Conservation (phyloP, 2,797 vertebrate genomes). For the Acropternis orthonyx region DNA sequence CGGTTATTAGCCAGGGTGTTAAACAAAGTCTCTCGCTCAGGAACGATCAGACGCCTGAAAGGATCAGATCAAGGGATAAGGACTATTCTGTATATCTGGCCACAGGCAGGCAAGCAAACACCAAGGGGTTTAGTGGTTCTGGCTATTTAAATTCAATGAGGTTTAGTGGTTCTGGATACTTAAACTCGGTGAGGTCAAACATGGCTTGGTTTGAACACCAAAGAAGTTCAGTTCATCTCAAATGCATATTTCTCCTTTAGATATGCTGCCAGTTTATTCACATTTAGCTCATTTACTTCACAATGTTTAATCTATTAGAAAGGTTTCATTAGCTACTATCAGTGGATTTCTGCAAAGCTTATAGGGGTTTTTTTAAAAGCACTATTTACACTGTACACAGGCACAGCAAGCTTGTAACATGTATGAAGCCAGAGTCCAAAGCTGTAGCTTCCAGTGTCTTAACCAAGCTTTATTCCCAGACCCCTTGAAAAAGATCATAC, state of each 20-base stretch:
- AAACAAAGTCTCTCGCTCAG: constrained; percentile 90
- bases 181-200: not conserved
- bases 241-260: not conserved
- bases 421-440: not conserved
- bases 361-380: not conserved
- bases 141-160: not conserved
- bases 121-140: not conserved
- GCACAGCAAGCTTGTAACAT: not conserved
- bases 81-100: not conserved
- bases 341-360: not conserved
- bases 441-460: not conserved
- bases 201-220: not conserved
- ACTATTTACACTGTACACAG: not conserved
- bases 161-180: not conserved
- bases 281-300: not conserved
- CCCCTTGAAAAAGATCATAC: not conserved
- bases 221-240: not conserved
- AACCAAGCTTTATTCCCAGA: not conserved
- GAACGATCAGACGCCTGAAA: constrained; percentile 87
- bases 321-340: not conserved
- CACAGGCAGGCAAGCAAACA: not conserved
- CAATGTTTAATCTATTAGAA: not conserved
- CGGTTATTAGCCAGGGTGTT: constrained; percentile 90
- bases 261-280: not conserved
- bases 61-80: not conserved